A percentile compares a stretch with the other conserved stretches of the same genome.
These are phyloP conservation scores for Argopecten irradians DNA, from an alignment of 1,140 invertebrate species.

Conservation along the genomic window DNA sequence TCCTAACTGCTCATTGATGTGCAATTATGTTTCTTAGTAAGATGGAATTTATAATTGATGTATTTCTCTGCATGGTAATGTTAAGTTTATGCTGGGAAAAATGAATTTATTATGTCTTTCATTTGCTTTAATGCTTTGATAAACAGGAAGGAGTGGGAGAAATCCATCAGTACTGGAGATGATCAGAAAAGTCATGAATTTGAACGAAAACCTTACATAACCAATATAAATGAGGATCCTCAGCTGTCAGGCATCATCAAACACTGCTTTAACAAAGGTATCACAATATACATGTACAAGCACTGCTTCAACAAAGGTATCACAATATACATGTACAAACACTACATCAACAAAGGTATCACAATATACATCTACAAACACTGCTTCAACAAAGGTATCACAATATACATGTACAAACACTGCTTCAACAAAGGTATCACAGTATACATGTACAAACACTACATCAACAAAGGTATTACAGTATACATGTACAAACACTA, in stretches of 20 bases:
- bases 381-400: neutral
- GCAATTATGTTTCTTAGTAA: neutral
- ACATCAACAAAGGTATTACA: neutral
- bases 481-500: too few species aligned
- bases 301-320: neutral
- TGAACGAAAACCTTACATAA: slow-evolving; percentile 75
- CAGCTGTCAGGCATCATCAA: slow-evolving; percentile 80
- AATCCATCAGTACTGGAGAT: slow-evolving; percentile 37
- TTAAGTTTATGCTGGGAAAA: too few species aligned
- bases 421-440: neutral
- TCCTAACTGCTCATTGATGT: neutral
- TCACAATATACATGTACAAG: slow-evolving; percentile 23
- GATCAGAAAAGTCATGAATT: slow-evolving; percentile 44
- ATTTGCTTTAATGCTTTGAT: too few species aligned
- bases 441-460: neutral
- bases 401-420: too few species aligned
- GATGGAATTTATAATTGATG: too few species aligned
- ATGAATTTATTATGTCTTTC: too few species aligned
- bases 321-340: neutral
- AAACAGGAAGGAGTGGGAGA: slow-evolving; percentile 64
- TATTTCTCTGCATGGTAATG: too few species aligned
- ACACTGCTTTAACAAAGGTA: slow-evolving; percentile 78
- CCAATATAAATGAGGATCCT: slow-evolving; percentile 81
- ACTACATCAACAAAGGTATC: neutral
- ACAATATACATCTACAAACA: neutral